phyloP scores from a whole-genome alignment of 2,113 vertebrate genomes.

The Suricata suricatta region DNA sequence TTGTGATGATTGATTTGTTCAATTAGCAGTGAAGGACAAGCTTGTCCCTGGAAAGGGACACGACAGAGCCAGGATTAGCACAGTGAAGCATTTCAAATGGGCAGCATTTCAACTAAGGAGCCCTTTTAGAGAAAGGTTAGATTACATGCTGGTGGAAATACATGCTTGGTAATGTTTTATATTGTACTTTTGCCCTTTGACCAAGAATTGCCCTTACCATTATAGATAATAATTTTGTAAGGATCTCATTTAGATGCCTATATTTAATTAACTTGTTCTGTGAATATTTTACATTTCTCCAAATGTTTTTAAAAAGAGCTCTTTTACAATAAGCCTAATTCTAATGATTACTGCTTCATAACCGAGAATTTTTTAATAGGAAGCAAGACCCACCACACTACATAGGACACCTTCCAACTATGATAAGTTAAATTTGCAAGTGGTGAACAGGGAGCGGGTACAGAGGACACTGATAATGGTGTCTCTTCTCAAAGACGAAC shows the following conservation, averaged over 20 bases:
- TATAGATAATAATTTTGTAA: not conserved
- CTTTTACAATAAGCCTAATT: not conserved
- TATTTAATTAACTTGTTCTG: constrained; percentile 33
- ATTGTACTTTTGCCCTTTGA: constrained; percentile 13
- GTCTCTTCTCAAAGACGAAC: not conserved
- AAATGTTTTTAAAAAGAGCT: not conserved
- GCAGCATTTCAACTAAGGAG: not conserved
- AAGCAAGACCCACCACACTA: not conserved
- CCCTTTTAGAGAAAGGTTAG: not conserved
- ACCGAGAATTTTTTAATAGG: not conserved
- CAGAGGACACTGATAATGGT: not conserved
- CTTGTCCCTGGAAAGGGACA: not conserved
- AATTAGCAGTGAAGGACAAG: constrained; percentile 1
- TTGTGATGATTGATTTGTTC: not conserved
- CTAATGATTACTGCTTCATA: not conserved
- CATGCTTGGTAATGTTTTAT: not conserved
- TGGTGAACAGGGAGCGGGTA: not conserved
- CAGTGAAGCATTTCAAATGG: not conserved
- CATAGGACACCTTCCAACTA: not conserved
- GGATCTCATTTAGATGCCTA: not conserved
- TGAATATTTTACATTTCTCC: constrained; percentile 2
- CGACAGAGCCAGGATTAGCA: not conserved
- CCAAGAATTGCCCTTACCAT: not conserved
- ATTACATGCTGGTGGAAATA: not conserved
- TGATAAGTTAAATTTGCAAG: not conserved